Evolutionary conservation across 2,888 invertebrate species (phyloP), one percentile per base, ranked within the genome.

Genomic region (Caenorhabditis sp.): DNA sequence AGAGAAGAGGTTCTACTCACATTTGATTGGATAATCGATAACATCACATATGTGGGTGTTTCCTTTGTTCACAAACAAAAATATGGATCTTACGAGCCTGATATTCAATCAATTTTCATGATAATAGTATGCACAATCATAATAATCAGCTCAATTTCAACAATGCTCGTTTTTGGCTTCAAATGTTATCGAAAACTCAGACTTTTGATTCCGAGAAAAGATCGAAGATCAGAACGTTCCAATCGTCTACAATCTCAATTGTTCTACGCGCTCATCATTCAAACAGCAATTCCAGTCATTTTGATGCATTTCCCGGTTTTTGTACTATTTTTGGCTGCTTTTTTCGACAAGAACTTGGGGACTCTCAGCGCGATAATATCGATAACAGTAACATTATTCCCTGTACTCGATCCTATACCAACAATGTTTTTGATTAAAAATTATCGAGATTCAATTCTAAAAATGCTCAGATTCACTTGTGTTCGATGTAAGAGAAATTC

Each of bases 351-450:
- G 2, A 61, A 70, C 1, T 58, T 70, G 27, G 69, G 69, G 31
- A 58, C 62, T 12, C 62, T 66, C 36, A 66, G 65, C 3, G 65
- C 65, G 8, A 62, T 70, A 31, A 62, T 70, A 19, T 66, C 65
- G 0, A 70, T 70, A 27, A 70, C 69, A 6, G 62, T 70, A 17
- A 62, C 65, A 19, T 5, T 66, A 17, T 70, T 65, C 49, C 69
- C 69, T 21, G 63, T 59, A 5, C 59, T 68, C 6, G 67, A 67
- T 37, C 67, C 67, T 1, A 57, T 67, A 0, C 67, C 67, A 3
- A 67, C 67, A 0, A 70, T 70, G 65, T 59, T 70, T 50, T 43
- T 70, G 19, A 58, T 70, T 37, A 65, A 65, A 14, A 66, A 59
- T 50, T 70, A 70, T 53, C 58, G 65, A 5, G 53, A 58, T 10